These are phyloP conservation scores for Brachypterus glaber DNA, from an alignment of 2,888 invertebrate genomes.

Conservation along the genomic window DNA sequence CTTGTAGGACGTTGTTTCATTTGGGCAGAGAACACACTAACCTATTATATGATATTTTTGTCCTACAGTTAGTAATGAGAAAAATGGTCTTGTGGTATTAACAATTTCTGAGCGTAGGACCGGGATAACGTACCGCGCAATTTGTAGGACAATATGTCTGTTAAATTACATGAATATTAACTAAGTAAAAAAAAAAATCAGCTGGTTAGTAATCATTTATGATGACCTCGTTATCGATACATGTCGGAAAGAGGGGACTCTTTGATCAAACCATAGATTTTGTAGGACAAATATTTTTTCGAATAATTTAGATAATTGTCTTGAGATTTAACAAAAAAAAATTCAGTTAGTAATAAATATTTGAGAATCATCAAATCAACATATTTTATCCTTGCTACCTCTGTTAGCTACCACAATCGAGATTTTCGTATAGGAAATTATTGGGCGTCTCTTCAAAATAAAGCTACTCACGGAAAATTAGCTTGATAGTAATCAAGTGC, in stretches of 20 bases:
- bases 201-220: slow-evolving; percentile 8
- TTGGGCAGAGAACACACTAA: slow-evolving; percentile 8
- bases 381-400: no score
- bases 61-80: slow-evolving; percentile 11
- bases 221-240: slow-evolving; percentile 6
- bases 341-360: no score
- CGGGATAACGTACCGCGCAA: slow-evolving; percentile 9
- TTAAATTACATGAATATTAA: slow-evolving; percentile 10
- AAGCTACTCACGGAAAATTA: no score
- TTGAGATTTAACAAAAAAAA: no score
- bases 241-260: slow-evolving; percentile 1
- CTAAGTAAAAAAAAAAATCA: slow-evolving; percentile 6
- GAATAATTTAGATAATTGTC: slow-evolving; percentile 4
- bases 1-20: slow-evolving; percentile 12
- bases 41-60: slow-evolving; percentile 6
- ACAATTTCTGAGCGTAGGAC: slow-evolving; percentile 12
- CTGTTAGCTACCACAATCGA: no score
- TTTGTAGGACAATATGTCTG: slow-evolving; percentile 10
- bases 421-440: no score
- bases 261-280: slow-evolving; percentile 7
- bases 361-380: no score
- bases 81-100: slow-evolving; percentile 10
- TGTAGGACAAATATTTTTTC: slow-evolving; percentile 7
- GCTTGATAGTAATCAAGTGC: no score
- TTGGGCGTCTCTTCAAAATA: no score